Base-by-base conservation (phyloP, 2,113 vertebrate genomes). In the Oenanthe oenanthe region DNA sequence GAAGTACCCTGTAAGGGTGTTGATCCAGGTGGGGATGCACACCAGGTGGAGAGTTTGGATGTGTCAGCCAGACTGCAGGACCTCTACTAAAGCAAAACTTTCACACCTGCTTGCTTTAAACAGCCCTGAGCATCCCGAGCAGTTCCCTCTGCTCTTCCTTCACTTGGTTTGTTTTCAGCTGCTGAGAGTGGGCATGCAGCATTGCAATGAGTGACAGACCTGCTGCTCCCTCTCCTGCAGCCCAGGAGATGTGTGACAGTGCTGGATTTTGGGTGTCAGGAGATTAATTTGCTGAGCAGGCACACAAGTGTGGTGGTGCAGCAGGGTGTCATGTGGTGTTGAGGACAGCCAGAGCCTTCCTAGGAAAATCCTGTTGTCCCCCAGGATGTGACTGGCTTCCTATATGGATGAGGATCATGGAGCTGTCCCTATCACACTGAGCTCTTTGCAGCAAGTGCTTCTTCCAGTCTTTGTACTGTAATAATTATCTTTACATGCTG, bases 311-410 rank as follows among this genome's bases (percentile, higher is more conserved):
- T 17, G 45, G 13, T 34, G 36, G 12, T 61, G 42, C 29, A 40
- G 63, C 5, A 2, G 31, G 13, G 32, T 13, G 14, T 20, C 4
- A 4, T 0, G 0, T 20, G 40, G 26, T 26, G 29, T 12, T 4
- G 5, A 66, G 66, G 54, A 73, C 15, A 66, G 51, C 10, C 32
- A 29, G 1, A 38, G 38, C 10, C 42, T 76, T 58, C 24, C 38
- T 18, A 22, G 40, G 60, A 80, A 86, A 80, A 86, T 47, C 26
- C 19, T 75, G 19, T 34, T 43, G n/a, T 60, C 5, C 24, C 8
- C 15, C 54, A 34, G 14, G 40, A 18, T 88, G 51, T 62, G 36
- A 29, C 31, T 51, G 48, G 32, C 48, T 67, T 88, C 57, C 47
- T 51, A 18, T 29, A 18, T 5, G 29, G 76, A 47, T 15, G 36